Evolutionary conservation across 2,888 invertebrate genomes (phyloP), one percentile per base, ranked within the genome.

Genomic region (Molorchus minor): DNA sequence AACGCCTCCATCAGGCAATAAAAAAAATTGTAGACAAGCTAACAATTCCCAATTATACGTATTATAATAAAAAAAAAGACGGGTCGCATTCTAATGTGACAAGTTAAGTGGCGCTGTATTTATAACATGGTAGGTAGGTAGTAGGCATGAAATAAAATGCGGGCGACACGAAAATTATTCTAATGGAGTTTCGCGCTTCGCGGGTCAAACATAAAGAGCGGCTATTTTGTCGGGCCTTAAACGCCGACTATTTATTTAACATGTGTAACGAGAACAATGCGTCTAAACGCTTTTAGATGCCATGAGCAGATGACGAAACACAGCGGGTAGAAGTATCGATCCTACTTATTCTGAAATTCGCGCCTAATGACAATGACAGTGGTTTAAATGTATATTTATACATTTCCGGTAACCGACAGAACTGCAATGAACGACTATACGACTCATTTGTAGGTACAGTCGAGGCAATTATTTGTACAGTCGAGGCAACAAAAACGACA

Each of bases 81-180:
- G 35, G n/a, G 35, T 29, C 35, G 35, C 47, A 36, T 47, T 47
- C 36, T 10, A 36, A 35, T 47, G 47, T 52, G 52, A 52, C 52
- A 52, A 25, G 25, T 40, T 40, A 52, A 52, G 40, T 40, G 52
- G 52, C 41, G 40, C 13, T 21, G 16, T 30, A 29, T 40, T 19
- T 52, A 52, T 29, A 5, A 36, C n/a, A n/a, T n/a, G n/a, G n/a
- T n/a, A n/a, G n/a, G n/a, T n/a, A n/a, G n/a, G n/a, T 36, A 5
- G 52, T 52, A 47, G 52, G 52, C 17, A 52, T 52, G 25, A 41
- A 52, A 25, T 25, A 25, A 52, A 52, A 52, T 52, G 52, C 52
- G 52, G 52, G 52, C 33, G 45, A 45, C 45, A 45, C 21, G n/a
- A 35, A 45, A 55, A 55, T 53, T 55, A 55, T 55, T 55, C 55